Conservation (phyloP, 2,888 invertebrate species). For the Cetonia aurata region DNA sequence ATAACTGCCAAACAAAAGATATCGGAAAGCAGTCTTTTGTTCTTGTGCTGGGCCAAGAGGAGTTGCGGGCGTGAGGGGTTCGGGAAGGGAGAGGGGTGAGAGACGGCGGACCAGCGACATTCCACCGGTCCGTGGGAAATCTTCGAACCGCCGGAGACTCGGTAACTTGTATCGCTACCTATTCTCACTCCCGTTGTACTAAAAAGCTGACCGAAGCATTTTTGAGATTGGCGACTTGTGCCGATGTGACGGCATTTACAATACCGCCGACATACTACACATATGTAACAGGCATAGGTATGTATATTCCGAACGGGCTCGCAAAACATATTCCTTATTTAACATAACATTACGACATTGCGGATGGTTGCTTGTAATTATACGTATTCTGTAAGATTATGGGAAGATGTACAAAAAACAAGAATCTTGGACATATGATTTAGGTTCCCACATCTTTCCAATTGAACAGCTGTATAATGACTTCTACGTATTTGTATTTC, state of each 20-base stretch:
- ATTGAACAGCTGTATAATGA: too few relatives aligned
- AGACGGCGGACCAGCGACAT: constrained; percentile 61
- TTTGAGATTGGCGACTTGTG: constrained; percentile 59
- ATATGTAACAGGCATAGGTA: constrained; percentile 35
- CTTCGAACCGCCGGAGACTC: constrained; percentile 53
- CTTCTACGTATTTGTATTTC: too few relatives aligned
- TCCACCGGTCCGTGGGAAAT: constrained; percentile 63
- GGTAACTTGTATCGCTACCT: constrained; percentile 59
- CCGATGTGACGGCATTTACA: constrained; percentile 46
- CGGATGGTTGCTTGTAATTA: constrained; percentile 40
- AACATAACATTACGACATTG: constrained; percentile 42
- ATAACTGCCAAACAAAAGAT: constrained; percentile 57
- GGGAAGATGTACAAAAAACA: constrained; percentile 19
- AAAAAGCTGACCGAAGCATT: constrained; percentile 60
- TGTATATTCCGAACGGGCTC: constrained; percentile 36
- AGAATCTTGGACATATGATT: constrained; percentile 17
- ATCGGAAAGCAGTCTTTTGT: constrained; percentile 59
- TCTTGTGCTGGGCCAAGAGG: constrained; percentile 58
- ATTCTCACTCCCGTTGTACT: constrained; percentile 62
- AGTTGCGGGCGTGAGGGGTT: constrained; percentile 51
- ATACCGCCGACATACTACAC: constrained; percentile 42
- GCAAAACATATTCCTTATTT: constrained; percentile 43
- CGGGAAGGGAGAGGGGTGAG: constrained; percentile 49
- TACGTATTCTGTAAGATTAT: constrained; percentile 36
- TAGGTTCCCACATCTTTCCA: too few relatives aligned